Conservation (phyloP, 1,140 invertebrate genomes). For the Pantala flavescens region DNA sequence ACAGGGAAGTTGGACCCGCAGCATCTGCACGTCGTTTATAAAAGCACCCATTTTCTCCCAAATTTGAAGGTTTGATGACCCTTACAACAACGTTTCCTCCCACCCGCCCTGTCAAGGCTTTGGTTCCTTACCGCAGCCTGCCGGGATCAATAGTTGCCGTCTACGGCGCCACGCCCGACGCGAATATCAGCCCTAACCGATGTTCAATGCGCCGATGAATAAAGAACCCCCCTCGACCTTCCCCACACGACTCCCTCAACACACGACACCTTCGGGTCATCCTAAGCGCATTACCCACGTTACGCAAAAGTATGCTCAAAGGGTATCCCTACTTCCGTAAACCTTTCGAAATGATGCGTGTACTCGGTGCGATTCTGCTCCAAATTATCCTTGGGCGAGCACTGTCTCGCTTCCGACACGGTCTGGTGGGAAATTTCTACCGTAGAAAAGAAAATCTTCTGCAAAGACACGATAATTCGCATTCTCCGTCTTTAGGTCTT, state of each 20-base stretch:
- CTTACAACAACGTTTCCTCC: not conserved
- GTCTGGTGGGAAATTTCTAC: too few relatives aligned
- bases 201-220: not conserved
- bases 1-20: too few relatives aligned
- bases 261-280: not conserved
- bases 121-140: not conserved
- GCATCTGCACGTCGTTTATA: too few relatives aligned
- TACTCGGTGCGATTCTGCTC: too few relatives aligned
- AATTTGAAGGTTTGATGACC: not conserved
- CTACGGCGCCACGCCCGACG: not conserved
- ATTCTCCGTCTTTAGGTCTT: too few relatives aligned
- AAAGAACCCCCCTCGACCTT: not conserved
- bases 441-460: too few relatives aligned
- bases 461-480: too few relatives aligned
- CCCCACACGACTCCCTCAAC: not conserved
- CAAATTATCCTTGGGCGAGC: too few relatives aligned
- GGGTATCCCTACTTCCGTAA: not conserved
- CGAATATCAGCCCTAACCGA: not conserved
- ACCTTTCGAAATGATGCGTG: too few relatives aligned
- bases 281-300: not conserved
- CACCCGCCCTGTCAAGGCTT: constrained; percentile 1
- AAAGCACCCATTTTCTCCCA: too few relatives aligned
- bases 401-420: too few relatives aligned
- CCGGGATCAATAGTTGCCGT: not conserved
- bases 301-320: not conserved